These are phyloP conservation scores for Drosophila parabipectinata DNA, from an alignment of 1,140 invertebrate genomes.

Conservation along the genomic window DNA sequence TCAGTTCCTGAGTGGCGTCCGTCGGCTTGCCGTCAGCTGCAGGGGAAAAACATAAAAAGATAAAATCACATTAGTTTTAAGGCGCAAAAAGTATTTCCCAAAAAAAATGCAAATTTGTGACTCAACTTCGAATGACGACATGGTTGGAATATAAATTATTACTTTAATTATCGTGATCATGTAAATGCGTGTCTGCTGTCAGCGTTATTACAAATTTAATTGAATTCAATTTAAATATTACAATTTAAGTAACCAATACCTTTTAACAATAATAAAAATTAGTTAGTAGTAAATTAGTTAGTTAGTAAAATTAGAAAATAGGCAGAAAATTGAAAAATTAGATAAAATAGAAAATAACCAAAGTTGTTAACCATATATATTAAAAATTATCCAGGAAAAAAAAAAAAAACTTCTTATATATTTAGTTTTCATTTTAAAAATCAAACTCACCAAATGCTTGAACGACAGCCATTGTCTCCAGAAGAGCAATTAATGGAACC, in stretches of 20 bases:
- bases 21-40: slow-evolving; percentile 90
- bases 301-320: no score
- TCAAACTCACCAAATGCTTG: slow-evolving; percentile 87
- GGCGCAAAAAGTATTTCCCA: neutral
- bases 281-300: no score
- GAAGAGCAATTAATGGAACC: slow-evolving; percentile 91
- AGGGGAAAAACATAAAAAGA: neutral
- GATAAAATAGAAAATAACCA: no score
- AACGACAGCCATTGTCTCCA: slow-evolving; percentile 93
- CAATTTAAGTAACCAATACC: slow-evolving; percentile 3
- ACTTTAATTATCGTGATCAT: slow-evolving; percentile 1
- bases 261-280: neutral
- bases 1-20: slow-evolving; percentile 93
- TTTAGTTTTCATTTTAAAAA: neutral
- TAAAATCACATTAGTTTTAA: neutral
- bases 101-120: slow-evolving; percentile 1
- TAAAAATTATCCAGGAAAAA: no score
- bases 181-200: slow-evolving; percentile 9
- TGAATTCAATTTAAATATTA: neutral
- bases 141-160: neutral
- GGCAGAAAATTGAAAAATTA: no score
- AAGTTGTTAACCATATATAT: neutral
- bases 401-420: no score
- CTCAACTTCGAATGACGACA: slow-evolving; percentile 5
- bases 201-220: neutral